Base-by-base conservation (phyloP, 2,797 vertebrate genomes). In the Rousettus madagascariensis region DNA sequence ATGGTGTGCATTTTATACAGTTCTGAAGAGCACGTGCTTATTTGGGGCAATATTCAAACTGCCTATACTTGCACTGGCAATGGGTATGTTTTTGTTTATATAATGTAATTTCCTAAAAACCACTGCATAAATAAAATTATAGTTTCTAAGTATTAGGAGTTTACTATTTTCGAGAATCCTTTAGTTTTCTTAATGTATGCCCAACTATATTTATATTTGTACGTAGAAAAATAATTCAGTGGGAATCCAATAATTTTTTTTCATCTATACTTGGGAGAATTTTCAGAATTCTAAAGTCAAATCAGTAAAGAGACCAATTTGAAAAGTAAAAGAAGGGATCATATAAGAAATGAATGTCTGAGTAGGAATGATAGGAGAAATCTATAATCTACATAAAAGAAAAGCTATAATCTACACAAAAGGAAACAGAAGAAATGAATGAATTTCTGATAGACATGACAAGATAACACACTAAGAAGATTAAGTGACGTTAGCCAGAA, bases 281-380 rank as follows among this genome's bases (percentile, higher is more conserved):
- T 65, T 88, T 78, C 84, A 71, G 17, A 90, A 94, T 8, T 74
- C n/a, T 84, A 87, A 94, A 78, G 86, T 90, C 20, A 87, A 89
- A 84, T 53, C 41, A 95, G 16, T 77, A 86, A 53, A 82, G n/a
- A 92, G 6, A 92, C 8, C 8, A 71, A 74, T 4, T 84, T 65
- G 43, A 92, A 97, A 92, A 36, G 1, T 63, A 51, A 82, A 53
- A 55, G 22, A 78, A 43, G 30, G 17, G 4, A 33, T 49, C 41
- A 57, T 41, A n/a, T 20, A 59, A 61, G 16, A 95, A 87, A 77
- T 36, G 94, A 77, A 85, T 28, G 26, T 72, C 17, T 86, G 33
- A 63, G 36, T 46, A 69, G 68, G 43, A 72, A 1, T 49, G 75
- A 85, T 33, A 85, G 22, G 49, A 94, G 65, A 68, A 68, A 33